Conservation (phyloP, 2,888 invertebrate genomes). For the Hymenopus coronatus region DNA sequence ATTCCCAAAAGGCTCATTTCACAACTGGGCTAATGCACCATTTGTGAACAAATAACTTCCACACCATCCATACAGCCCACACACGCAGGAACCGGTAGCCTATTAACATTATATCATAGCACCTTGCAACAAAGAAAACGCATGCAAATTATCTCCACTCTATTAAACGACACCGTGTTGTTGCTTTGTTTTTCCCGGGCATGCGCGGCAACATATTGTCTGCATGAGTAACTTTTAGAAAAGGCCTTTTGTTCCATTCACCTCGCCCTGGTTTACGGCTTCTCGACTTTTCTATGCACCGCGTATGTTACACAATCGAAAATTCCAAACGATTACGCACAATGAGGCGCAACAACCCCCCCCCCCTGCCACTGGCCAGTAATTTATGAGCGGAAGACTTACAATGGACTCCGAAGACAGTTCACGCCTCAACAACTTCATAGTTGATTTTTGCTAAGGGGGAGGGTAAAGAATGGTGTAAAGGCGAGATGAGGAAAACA, state of each 20-base stretch:
- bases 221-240: neutral
- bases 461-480: neutral
- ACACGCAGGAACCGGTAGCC: neutral
- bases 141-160: neutral
- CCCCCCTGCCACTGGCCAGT: neutral
- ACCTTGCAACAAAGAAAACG: neutral
- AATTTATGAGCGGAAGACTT: neutral
- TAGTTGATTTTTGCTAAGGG: neutral
- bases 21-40: neutral
- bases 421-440: neutral
- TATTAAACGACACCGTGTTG: neutral
- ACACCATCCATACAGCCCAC: neutral
- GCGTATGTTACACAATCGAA: neutral
- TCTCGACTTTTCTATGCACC: neutral
- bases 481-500: neutral
- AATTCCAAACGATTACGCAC: neutral
- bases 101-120: neutral
- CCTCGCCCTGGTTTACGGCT: neutral
- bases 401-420: neutral
- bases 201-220: neutral
- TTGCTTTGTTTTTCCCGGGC: neutral
- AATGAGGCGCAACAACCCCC: neutral
- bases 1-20: too few relatives aligned
- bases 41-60: neutral
- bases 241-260: neutral